These are phyloP conservation scores for Spisula subtruncata DNA, from an alignment of 2,888 invertebrate species.

Conservation along the genomic window DNA sequence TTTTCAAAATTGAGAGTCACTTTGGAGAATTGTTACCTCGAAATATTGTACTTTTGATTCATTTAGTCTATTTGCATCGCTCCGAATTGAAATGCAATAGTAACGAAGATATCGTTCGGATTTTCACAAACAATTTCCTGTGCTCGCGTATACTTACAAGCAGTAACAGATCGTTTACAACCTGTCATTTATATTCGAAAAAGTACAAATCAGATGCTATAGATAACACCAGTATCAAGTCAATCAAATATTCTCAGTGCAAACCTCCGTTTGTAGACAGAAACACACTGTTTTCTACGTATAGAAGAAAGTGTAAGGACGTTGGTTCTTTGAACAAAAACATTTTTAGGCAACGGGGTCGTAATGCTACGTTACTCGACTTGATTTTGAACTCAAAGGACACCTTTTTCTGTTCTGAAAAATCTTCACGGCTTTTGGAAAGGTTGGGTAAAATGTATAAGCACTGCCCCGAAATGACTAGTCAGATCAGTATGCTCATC, in stretches of 20 bases:
- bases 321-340: constrained; percentile 35
- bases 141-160: constrained; percentile 37
- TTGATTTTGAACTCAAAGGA: constrained; percentile 46
- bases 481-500: too few relatives aligned
- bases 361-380: constrained; percentile 42
- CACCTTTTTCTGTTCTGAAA: constrained; percentile 5
- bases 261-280: constrained; percentile 31
- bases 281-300: background rate
- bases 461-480: background rate
- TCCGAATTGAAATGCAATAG: constrained; percentile 1
- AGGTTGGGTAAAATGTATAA: constrained; percentile 2
- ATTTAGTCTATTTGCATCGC: constrained; percentile 31
- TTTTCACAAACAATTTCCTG: constrained; percentile 21
- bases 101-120: constrained; percentile 19
- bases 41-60: constrained; percentile 31
- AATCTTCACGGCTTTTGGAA: background rate
- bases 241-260: background rate
- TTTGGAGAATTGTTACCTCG: constrained; percentile 30
- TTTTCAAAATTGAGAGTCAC: constrained; percentile 33
- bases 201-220: constrained; percentile 36
- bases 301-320: constrained; percentile 11
- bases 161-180: constrained; percentile 29
- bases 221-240: constrained; percentile 38
- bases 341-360: constrained; percentile 29
- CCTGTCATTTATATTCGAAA: constrained; percentile 28